A percentile compares a stretch with the other conserved stretches of the same genome.
Conservation (phyloP, 1,140 invertebrate genomes). For the fruit fly (Drosophila melanogaster) region Release_6_plus_ISO1_MT NT_037436.4:14711001-14711500, state of each 20-base stretch:
- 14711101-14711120: slow-evolving; percentile 64
- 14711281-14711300: slow-evolving; percentile 38
- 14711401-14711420: slow-evolving; percentile 60
- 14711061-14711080: slow-evolving; percentile 49
- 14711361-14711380: slow-evolving; percentile 61
- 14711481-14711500: slow-evolving; percentile 48
- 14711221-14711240: slow-evolving; percentile 14
- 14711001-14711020: neutral
- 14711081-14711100: slow-evolving; percentile 72
- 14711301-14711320: slow-evolving; percentile 57
- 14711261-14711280: slow-evolving; percentile 12
- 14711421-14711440: slow-evolving; percentile 45
- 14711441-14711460: neutral
- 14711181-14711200: slow-evolving; percentile 77
- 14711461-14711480: slow-evolving; percentile 1
- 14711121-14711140: slow-evolving; percentile 58
- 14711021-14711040: slow-evolving; percentile 7
- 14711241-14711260: slow-evolving; percentile 5
- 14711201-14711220: slow-evolving; percentile 44
- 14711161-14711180: slow-evolving; percentile 67
- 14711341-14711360: slow-evolving; percentile 51
- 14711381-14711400: slow-evolving; percentile 71
- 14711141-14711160: neutral
- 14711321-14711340: slow-evolving; percentile 50
- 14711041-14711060: slow-evolving; percentile 12